Evolutionary conservation across 2,888 invertebrate genomes (phyloP), one percentile per base, ranked within the genome.

Genomic region (Yponomeuta cagnagella): DNA sequence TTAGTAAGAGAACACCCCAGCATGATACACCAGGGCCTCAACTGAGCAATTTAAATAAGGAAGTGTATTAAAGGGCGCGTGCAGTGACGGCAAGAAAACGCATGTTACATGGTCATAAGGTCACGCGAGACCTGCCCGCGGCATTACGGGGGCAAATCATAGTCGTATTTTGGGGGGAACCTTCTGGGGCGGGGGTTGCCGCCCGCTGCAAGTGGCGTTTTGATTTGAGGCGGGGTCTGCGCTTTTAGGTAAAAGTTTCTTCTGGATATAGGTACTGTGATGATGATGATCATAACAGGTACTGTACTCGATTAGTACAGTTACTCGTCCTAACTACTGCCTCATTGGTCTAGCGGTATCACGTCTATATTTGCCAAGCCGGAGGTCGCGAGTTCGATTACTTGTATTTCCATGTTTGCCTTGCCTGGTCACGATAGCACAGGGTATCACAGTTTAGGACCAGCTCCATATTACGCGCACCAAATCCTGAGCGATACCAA

Each of bases 1-100:
- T 33, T 33, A 33, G 52, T 15, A 58, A 58, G 12, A 58, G 52
- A 58, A 58, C 15, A 12, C 52, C 5, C 52, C 15, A 58, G 5
- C 12, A 4, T 12, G 15, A 4, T 58, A 12, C 15, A 58, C 52
- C 15, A 15, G 15, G 52, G 52, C 15, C 15, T 12, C 52, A 58
- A 58, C 52, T 58, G 15, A 37, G 67, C 15, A 67, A 67, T 67
- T 67, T 67, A 67, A 67, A 67, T 43, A 67, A 67, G 67, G 67
- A 67, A 67, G n/a, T 43, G 67, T 9, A 37, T 12, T 43, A 67
- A 43, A 63, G 12, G 43, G 43, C 33, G 67, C 67, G 67, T 43
- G 67, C 67, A 67, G 37, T 43, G 65, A 23, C n/a, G 52, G 65
- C 33, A 65, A 65, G 31, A 30, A 65, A 65, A 65, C 65, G 65